Evolutionary conservation across 30 jellyfish, hydroid and myxozoan species (phyloP), one percentile per base, ranked within the genome.

Genomic region (Cassiopea xamachana): DNA sequence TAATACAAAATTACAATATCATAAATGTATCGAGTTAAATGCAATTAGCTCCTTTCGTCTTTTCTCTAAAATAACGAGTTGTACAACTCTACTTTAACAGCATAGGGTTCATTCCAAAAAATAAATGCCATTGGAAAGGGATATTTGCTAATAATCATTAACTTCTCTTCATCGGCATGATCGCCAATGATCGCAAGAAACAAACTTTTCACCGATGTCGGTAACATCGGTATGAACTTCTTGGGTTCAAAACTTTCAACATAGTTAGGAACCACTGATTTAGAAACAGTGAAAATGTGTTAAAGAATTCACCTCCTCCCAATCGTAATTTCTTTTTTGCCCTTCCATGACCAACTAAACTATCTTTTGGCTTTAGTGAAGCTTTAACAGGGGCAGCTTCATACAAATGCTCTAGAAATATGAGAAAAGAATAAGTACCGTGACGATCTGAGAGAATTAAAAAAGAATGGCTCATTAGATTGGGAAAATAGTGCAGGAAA

Each of bases 301-400:
- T 55, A 3, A 10, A 55, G 10, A 55, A 55, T 55, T 55, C 10
- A 92, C 98, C 97, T 87, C 90, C 82, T 15, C 94, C 90, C 98
- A 93, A 60, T 12, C 94, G 73, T 60, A 93, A 72, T 71, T 93
- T 93, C 93, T 93, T 93, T 81, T 89, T 93, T 5, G 98, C 98
- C 69, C 93, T 87, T 72, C 94, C 94, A 1, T 89, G 87, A 16
- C 94, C 94, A 55, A 50, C 89, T 17, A 74, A 8, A 17, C 89
- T 85, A 43, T 78, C 46, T 44, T 68, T 48, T 69, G 16, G 61
- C 67, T 77, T 78, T 6, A 60, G 78, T 12, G 79, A 19, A 14
- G 61, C 75, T 8, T 67, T 87, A 44, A 85, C 58, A 1, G 75
- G 94, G 44, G 85, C 94, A 60, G 77, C 94, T 7, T 88, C 94